Evolutionary conservation across 1,140 invertebrate species (phyloP), one percentile per base, ranked within the genome.

Genomic region (Bombus superbus): DNA sequence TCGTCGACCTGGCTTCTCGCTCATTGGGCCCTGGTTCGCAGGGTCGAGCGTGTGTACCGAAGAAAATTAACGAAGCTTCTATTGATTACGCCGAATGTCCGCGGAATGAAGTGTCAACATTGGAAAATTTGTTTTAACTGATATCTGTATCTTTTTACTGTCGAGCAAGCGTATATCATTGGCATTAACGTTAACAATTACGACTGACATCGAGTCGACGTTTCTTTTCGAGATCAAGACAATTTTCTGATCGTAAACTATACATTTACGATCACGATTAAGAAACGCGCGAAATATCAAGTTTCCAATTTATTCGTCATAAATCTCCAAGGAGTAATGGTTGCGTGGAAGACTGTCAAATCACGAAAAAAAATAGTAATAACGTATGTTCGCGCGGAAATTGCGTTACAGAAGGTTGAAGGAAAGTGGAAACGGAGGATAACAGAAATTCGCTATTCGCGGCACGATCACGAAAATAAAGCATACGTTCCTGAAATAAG

Each of bases 401-500:
- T 80, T 47, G 53, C 57, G 77, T 85, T 85, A 80, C n/a, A 25
- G 40, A n/a, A 11, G n/a, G 73, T 22, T 42, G 15, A 35, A 73
- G 40, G 6, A 10, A 35, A n/a, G 57, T 9, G 15, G 28, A 25
- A 47, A 35, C 35, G 32, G 66, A 10, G n/a, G 68, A 28, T 35
- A 22, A 9, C 25, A n/a, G 66, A 53, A 44, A 80, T 85, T 72
- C 71, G 59, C 78, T 69, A 85, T 81, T 74, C 84, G 71, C 62
- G 72, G 71, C 78, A 81, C 84, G 84, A 73, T 81, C 59, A n/a
- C 69, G 69, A 85, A 85, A 85, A 85, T 81, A 81, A 81, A 85
- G 84, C 78, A 81, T 85, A 81, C 84, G 78, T 62, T 81, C 78
- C 42, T 72, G 71, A 85, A 85, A 85, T 81, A 85, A 81, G 78